phyloP scores from a whole-genome alignment of 2,113 vertebrate genomes.

The Lagopus muta region DNA sequence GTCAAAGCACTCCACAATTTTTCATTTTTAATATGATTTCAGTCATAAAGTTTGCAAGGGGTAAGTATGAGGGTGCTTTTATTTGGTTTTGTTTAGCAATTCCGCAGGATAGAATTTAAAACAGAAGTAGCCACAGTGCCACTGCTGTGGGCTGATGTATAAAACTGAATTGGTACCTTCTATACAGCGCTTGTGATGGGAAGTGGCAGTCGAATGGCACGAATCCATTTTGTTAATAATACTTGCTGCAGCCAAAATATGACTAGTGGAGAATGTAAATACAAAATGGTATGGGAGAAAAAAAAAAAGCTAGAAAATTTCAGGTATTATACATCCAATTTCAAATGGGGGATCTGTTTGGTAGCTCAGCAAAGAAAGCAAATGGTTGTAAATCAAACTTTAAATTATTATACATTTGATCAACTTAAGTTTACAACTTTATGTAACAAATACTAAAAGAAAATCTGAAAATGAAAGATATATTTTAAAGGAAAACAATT shows the following conservation, averaged over 20 bases:
- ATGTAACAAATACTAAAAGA: neutral
- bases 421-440: neutral
- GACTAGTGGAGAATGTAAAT: neutral
- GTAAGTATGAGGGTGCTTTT: neutral
- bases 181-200: neutral
- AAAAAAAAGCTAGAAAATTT: neutral
- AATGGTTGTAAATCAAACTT: neutral
- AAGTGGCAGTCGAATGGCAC: neutral
- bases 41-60: neutral
- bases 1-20: slow-evolving; percentile 36
- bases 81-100: slow-evolving; percentile 29
- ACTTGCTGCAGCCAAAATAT: neutral
- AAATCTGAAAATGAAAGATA: neutral
- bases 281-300: neutral
- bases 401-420: neutral
- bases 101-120: neutral
- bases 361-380: neutral
- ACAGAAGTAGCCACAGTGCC: neutral
- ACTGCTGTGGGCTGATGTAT: neutral
- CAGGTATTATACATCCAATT: neutral
- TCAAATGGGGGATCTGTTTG: neutral
- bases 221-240: neutral
- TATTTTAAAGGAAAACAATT: neutral
- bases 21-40: slow-evolving; percentile 5
- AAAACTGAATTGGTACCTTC: neutral